Base-by-base conservation (phyloP, 1,140 invertebrate genomes). In the Drosophila orena region DNA sequence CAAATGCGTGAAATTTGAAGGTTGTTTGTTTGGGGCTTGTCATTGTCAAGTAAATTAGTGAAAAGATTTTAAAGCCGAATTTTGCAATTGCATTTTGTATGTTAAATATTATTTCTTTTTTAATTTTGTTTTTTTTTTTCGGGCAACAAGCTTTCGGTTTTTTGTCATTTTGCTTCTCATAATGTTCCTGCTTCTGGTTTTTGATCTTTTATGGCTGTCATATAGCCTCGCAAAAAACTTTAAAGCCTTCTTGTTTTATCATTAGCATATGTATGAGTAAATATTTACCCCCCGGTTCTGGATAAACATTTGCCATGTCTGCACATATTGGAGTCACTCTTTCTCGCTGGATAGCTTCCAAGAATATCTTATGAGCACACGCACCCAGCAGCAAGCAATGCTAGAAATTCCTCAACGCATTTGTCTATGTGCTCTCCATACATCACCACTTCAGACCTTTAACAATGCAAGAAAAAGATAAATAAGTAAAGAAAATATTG, bases 291-390 rank as follows among this genome's bases (percentile, higher is more conserved):
- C 10, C 47, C 11, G 38, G 55, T 66, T 42, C 65, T 57, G 52
- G n/a, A 30, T 65, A 74, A 74, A 62, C 70, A 74, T 74, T 74
- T 74, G 44, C 74, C 71, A 75, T 74, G 70, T 74, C 50, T 56
- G 43, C 55, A 20, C 59, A 74, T 75, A 74, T 62, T 61, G 57
- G 46, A 62, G 52, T 52, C 72, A 57, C 53, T 65, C 54, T 65
- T 50, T 40, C 34, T 37, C 22, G 17, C 46, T 53, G 49, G 60
- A 75, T 76, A 44, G 34, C 68, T 76, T 76, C 72, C 72, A 76
- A 76, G 72, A 76, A 76, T 75, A 76, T 56, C 47, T 65, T 75
- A 34, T 20, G 46, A 34, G 58, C 43, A 64, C 52, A 65, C 53
- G 70, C 72, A 75, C 57, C 24, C 12, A 74, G 22, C 11, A 11